These are phyloP conservation scores for Andrena chrysosceles DNA, from an alignment of 2,888 invertebrate genomes.

Conservation along the genomic window DNA sequence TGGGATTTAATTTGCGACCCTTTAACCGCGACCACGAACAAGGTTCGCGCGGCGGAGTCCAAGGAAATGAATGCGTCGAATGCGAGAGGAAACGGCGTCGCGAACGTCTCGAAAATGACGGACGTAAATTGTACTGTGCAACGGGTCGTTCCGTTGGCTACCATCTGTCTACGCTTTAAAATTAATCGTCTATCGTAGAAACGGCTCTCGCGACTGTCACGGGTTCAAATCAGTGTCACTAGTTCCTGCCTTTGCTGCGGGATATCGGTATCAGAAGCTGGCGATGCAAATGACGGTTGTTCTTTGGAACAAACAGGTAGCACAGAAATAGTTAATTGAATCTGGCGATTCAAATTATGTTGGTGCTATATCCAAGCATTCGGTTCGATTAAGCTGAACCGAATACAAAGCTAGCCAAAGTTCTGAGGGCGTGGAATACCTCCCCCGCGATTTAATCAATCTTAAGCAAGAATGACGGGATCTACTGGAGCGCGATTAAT, in stretches of 20 bases:
- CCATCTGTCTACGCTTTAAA: background rate
- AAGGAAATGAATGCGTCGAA: conserved; percentile 50
- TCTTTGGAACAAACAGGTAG: too few relatives aligned
- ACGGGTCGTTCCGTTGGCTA: background rate
- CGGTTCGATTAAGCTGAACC: too few relatives aligned
- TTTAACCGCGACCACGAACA: conserved; percentile 68
- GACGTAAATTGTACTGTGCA: conserved; percentile 25
- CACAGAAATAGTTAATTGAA: too few relatives aligned
- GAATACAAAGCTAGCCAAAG: background rate
- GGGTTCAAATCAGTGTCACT: background rate
- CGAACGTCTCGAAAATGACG: conserved; percentile 20
- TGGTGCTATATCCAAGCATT: too few relatives aligned
- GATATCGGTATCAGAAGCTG: too few relatives aligned
- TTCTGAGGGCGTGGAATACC: background rate
- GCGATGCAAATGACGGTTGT: too few relatives aligned
- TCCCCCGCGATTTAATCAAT: background rate
- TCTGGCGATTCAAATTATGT: too few relatives aligned
- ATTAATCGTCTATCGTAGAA: conserved; percentile 26
- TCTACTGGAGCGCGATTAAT: conserved; percentile 4
- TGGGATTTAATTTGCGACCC: conserved; percentile 68
- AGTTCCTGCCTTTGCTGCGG: too few relatives aligned
- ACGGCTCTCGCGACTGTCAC: background rate
- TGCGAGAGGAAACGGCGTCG: conserved; percentile 9
- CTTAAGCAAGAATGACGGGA: background rate
- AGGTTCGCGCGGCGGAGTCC: conserved; percentile 42